These are phyloP conservation scores for Apamea monoglypha DNA, from an alignment of 2,888 invertebrate species.

Conservation along the genomic window DNA sequence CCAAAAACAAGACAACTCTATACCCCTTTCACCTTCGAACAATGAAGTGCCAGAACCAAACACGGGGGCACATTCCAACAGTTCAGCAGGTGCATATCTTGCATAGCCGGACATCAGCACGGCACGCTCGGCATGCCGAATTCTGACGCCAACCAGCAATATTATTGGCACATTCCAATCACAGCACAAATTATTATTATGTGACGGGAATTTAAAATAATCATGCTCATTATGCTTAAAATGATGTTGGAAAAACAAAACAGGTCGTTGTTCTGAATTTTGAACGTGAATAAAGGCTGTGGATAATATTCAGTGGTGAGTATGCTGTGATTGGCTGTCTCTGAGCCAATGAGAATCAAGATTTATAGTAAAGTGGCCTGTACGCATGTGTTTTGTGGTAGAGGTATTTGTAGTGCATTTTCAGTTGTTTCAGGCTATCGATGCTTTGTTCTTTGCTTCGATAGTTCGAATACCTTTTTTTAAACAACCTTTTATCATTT, in stretches of 20 bases:
- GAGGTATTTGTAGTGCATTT: background rate
- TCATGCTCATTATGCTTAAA: background rate
- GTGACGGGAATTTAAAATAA: constrained; percentile 39
- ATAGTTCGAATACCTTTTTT: background rate
- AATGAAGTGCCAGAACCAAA: constrained; percentile 39
- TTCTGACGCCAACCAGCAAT: constrained; percentile 67
- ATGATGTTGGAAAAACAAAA: background rate
- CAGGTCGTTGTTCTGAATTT: background rate
- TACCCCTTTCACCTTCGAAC: constrained; percentile 21
- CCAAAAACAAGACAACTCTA: background rate
- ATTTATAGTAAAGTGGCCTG: background rate
- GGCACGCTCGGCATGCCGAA: constrained; percentile 72
- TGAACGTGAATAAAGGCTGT: background rate
- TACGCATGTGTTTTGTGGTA: background rate
- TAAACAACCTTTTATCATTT: background rate
- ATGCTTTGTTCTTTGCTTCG: background rate
- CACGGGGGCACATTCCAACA: constrained; percentile 34
- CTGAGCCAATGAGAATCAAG: background rate
- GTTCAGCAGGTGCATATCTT: constrained; percentile 74
- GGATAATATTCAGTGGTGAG: background rate
- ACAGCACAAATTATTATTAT: constrained; percentile 37
- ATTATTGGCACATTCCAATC: constrained; percentile 64
- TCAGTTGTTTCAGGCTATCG: too few species aligned
- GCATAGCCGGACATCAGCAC: constrained; percentile 72
- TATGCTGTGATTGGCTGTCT: background rate